These are phyloP conservation scores for Athrips mouffetella DNA, from an alignment of 2,888 invertebrate genomes.

Conservation along the genomic window DNA sequence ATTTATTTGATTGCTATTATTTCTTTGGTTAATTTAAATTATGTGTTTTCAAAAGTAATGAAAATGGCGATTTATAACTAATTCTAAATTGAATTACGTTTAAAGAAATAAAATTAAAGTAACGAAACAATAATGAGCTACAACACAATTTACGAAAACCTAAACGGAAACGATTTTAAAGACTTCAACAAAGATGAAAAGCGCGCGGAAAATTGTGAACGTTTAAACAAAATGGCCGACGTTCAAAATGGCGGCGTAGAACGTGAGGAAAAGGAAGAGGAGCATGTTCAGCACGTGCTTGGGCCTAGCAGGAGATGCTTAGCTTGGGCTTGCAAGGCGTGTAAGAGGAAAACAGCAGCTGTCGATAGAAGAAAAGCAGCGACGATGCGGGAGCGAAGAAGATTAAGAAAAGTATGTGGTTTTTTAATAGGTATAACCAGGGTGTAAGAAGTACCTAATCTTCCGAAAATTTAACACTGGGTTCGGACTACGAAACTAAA, in stretches of 20 bases:
- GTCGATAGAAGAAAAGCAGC: conserved; percentile 98
- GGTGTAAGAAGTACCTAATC: no score
- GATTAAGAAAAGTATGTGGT: conserved; percentile 90
- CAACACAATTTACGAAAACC: conserved; percentile 47
- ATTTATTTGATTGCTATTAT: no score
- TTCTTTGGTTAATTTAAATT: no score
- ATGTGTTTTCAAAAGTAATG: no score
- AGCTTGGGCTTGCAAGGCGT: conserved; percentile 98
- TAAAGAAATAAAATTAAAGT: no score
- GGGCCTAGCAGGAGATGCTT: conserved; percentile 87
- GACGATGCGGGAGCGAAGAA: conserved; percentile 93
- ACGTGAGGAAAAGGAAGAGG: conserved; percentile 40
- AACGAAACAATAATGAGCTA: conserved; percentile 63
- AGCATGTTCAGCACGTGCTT: conserved; percentile 70
- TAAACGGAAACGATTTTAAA: conserved; percentile 37
- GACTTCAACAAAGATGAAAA: conserved; percentile 35
- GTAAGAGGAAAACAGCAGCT: conserved; percentile 96
- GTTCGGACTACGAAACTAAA: no score
- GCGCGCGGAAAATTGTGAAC: conserved; percentile 40
- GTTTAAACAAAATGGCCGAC: conserved; percentile 40
- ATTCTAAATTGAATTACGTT: no score
- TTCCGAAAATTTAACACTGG: no score
- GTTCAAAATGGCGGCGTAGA: conserved; percentile 23
- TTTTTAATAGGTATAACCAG: background rate
- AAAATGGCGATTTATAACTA: no score